Evolutionary conservation across 2,888 invertebrate species (phyloP).

Genomic region (Sphecodes monilicornis): DNA sequence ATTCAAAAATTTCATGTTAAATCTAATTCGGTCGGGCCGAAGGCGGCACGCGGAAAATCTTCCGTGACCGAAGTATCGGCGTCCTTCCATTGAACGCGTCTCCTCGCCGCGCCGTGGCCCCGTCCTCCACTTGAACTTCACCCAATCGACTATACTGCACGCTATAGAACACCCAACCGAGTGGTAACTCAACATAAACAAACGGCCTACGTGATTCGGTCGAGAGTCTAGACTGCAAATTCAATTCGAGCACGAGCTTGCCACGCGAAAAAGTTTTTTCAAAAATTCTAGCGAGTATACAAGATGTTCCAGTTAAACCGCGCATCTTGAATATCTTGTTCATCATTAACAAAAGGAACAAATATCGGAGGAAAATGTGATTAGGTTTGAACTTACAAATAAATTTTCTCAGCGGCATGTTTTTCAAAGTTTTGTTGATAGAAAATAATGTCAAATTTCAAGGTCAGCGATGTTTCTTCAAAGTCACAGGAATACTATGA

Average conservation of each 20-base stretch:
- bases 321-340: neutral
- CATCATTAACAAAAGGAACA: no score
- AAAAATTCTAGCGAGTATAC: neutral
- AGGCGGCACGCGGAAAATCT: neutral
- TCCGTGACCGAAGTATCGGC: neutral
- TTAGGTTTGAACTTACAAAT: no score
- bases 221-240: neutral
- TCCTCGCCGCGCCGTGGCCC: neutral
- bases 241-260: neutral
- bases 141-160: conserved; percentile 1
- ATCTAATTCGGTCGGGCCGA: conserved; percentile 34
- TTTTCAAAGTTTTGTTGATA: no score
- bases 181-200: conserved; percentile 44
- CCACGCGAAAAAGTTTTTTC: neutral
- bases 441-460: no score
- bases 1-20: conserved; percentile 37
- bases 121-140: conserved; percentile 33
- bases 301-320: neutral
- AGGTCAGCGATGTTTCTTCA: no score
- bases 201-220: conserved; percentile 35
- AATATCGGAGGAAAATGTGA: no score
- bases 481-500: no score
- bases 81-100: conserved; percentile 26
- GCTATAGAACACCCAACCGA: conserved; percentile 8
- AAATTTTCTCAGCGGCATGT: no score